Evolutionary conservation across 2,797 vertebrate species (phyloP).

Genomic region (Clarias laeviceps): DNA sequence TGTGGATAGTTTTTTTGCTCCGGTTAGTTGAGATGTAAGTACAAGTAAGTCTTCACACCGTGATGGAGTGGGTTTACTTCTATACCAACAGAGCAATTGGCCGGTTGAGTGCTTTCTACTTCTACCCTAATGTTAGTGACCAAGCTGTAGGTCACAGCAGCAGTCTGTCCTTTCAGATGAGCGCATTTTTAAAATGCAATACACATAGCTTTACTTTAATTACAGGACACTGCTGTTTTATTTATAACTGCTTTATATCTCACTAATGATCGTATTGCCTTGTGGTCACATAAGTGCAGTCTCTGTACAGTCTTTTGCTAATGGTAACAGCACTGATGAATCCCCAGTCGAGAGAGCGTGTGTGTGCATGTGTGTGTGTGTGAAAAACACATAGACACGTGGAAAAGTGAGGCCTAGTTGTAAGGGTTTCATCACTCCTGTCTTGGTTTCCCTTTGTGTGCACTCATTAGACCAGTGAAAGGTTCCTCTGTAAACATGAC

Average conservation of each 20-base stretch:
- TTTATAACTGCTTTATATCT: conserved; percentile 49
- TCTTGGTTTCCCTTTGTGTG: background rate
- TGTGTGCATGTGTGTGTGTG: conserved; percentile 25
- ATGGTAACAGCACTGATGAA: conserved; percentile 23
- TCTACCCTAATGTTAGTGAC: conserved; percentile 26
- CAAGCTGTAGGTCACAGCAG: conserved; percentile 37
- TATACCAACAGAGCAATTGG: background rate
- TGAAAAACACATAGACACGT: conserved; percentile 11
- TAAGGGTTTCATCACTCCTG: conserved; percentile 1
- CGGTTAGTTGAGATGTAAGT: background rate
- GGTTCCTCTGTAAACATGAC: conserved; percentile 9
- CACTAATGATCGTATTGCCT: conserved; percentile 34
- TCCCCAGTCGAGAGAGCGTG: conserved; percentile 1
- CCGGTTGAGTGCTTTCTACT: background rate
- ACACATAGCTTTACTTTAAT: conserved; percentile 43
- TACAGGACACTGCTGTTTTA: conserved; percentile 47
- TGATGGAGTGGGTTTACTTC: background rate
- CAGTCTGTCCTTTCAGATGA: conserved; percentile 40
- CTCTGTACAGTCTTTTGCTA: conserved; percentile 35
- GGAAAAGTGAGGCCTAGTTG: conserved; percentile 8
- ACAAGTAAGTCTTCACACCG: background rate
- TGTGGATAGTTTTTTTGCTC: background rate
- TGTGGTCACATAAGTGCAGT: conserved; percentile 33
- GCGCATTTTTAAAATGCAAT: conserved; percentile 29
- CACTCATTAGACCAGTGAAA: conserved; percentile 6